Evolutionary conservation across 1,140 invertebrate species (phyloP).

Genomic region (Augochlora pura): DNA sequence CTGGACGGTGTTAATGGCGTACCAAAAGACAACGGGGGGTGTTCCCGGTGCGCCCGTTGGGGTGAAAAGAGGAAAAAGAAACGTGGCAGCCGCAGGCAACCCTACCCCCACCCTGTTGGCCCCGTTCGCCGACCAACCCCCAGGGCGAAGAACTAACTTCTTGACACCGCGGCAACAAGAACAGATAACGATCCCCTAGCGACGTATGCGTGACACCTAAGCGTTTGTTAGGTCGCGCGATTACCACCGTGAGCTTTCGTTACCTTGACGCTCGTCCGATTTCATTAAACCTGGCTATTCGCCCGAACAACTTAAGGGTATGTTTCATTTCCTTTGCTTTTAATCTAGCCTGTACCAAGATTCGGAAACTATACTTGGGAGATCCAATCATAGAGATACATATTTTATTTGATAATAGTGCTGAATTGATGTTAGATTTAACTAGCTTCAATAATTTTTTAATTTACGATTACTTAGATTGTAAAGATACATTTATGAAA

Average conservation of each 20-base stretch:
- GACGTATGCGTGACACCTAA: slow-evolving; percentile 64
- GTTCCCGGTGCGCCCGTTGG: background rate
- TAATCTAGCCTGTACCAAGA: no score
- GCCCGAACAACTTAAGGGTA: no score
- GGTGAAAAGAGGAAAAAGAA: slow-evolving; percentile 32
- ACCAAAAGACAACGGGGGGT: slow-evolving; percentile 52
- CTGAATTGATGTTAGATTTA: no score
- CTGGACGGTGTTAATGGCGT: slow-evolving; percentile 38
- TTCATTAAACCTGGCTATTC: no score
- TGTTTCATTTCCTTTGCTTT: no score
- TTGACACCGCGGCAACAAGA: slow-evolving; percentile 52
- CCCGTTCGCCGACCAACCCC: slow-evolving; percentile 33
- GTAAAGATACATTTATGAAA: no score
- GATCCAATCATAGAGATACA: no score
- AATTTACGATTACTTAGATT: no score
- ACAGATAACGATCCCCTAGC: slow-evolving; percentile 57
- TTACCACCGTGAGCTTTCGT: slow-evolving; percentile 52
- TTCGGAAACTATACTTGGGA: no score
- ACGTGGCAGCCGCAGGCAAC: slow-evolving; percentile 1
- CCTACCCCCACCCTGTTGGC: background rate
- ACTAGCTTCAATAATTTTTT: no score
- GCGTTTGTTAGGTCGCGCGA: slow-evolving; percentile 65
- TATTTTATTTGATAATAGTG: no score
- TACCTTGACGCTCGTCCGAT: slow-evolving; percentile 27
- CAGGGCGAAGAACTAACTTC: slow-evolving; percentile 51